Base-by-base conservation (phyloP, 2,797 vertebrate genomes). In the Clarias pachynema region DNA sequence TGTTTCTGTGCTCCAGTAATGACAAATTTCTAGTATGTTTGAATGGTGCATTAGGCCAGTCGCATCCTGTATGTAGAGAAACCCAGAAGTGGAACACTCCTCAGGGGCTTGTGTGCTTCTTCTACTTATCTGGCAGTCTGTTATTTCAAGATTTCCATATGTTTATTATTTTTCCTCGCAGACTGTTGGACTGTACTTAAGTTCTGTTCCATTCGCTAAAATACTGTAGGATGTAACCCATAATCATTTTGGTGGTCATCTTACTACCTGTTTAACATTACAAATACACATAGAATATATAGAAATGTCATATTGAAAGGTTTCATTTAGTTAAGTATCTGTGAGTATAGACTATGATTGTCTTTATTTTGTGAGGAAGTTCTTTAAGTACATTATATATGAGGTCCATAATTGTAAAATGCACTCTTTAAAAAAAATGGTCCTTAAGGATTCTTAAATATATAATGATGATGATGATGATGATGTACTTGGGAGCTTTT, bases 131-230 rank as follows among this genome's bases (percentile, higher is more conserved):
- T 86, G 86, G 74, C 85, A 86, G 84, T 59, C 53, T 83, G 79
- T 73, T 82, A 75, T 85, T 83, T 84, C 73, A 66, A 44, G 79
- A 87, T 85, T 85, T 84, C 62, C 62, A 87, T 89, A 83, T 81
- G 59, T 60, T 59, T 3, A 29, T 63, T 73, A 49, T 80, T 80
- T 65, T 20, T 62, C 4, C 59, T 26, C 20, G 22, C 20, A 78
- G 66, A 31, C 66, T 70, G 49, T 57, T 44, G 60, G 34, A 26
- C 83, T 77, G 59, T 53, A 78, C 24, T 49, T 6, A 40, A 62
- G 62, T 18, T 62, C 7, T 26, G 15, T 79, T 24, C 31, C 18
- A 79, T 2, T 44, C 14, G 57, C 24, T 56, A 75, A 75, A 77
- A 75, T 53, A 49, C 4, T 44, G 37, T 1, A 26, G 49, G 12